phyloP scores from a whole-genome alignment of 1,140 invertebrate species.

The Venustaconcha ellipsiformis region DNA sequence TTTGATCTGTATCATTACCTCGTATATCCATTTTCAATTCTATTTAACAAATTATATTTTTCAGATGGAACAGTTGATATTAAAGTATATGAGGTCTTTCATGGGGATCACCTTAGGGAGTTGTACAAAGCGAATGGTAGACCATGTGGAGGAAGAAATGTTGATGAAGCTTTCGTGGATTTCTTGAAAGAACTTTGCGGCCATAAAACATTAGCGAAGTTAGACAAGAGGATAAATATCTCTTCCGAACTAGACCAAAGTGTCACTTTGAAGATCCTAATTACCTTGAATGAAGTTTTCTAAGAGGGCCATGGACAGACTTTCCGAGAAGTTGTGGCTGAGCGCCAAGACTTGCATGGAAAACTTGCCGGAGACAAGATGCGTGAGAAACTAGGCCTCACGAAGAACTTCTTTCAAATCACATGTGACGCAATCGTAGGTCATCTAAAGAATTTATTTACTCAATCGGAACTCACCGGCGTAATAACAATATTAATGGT shows the following conservation, averaged over 20 bases:
- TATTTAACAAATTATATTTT: background rate
- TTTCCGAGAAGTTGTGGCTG: too few relatives aligned
- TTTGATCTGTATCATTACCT: too few relatives aligned
- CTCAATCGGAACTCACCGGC: background rate
- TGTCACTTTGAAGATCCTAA: slow-evolving; percentile 2
- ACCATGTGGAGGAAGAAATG: slow-evolving; percentile 8
- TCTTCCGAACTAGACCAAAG: background rate
- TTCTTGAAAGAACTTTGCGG: slow-evolving; percentile 8
- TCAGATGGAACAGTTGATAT: slow-evolving; percentile 28
- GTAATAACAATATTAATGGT: slow-evolving; percentile 19
- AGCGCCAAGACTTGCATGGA: too few relatives aligned
- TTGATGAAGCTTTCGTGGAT: slow-evolving; percentile 12
- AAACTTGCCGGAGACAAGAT: too few relatives aligned
- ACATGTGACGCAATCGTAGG: slow-evolving; percentile 9
- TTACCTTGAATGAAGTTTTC: background rate
- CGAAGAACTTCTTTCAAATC: slow-evolving; percentile 10
- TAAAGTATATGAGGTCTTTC: slow-evolving; percentile 14
- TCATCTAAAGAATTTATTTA: slow-evolving; percentile 19
- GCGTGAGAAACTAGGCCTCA: background rate
- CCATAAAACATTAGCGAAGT: too few relatives aligned
- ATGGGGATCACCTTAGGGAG: slow-evolving; percentile 4
- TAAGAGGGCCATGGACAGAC: too few relatives aligned
- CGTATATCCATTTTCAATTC: too few relatives aligned
- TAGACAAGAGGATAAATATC: slow-evolving; percentile 1
- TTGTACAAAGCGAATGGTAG: slow-evolving; percentile 27